phyloP scores from a whole-genome alignment of 2,888 invertebrate genomes.

The Bellardia bayeri region DNA sequence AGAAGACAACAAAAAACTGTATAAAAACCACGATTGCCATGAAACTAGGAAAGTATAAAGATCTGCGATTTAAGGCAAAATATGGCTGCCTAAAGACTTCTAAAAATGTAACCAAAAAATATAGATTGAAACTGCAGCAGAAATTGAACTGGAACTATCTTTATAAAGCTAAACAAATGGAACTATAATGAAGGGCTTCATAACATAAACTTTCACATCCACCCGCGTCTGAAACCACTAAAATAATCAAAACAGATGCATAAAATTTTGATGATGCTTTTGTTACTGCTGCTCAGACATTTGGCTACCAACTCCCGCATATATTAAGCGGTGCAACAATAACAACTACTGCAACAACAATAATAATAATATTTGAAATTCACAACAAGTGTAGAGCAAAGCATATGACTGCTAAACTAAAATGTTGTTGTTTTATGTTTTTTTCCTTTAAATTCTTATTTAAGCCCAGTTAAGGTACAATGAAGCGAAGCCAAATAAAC shows the following conservation, averaged over 20 bases:
- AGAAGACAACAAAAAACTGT: too few relatives aligned
- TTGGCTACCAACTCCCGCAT: constrained; percentile 72
- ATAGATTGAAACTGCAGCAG: too few relatives aligned
- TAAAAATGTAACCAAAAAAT: too few relatives aligned
- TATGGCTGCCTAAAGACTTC: too few relatives aligned
- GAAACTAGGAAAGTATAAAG: too few relatives aligned
- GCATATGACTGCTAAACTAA: constrained; percentile 53
- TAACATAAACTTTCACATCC: neutral
- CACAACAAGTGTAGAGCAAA: constrained; percentile 70
- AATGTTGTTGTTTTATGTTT: neutral
- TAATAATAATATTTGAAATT: constrained; percentile 68
- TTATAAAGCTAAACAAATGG: too few relatives aligned
- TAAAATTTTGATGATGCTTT: constrained; percentile 58
- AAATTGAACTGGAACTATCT: too few relatives aligned
- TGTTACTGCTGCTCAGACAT: constrained; percentile 52
- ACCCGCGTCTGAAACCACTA: neutral
- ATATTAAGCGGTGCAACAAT: constrained; percentile 51
- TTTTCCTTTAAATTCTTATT: constrained; percentile 43
- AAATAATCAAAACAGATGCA: constrained; percentile 51
- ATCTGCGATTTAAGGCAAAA: too few relatives aligned
- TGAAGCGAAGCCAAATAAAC: constrained; percentile 11
- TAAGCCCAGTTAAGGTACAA: constrained; percentile 59
- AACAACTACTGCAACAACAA: constrained; percentile 30
- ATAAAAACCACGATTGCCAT: too few relatives aligned
- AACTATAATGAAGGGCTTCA: neutral